phyloP scores from a whole-genome alignment of 2,797 vertebrate genomes.

The Gorsachius magnificus region DNA sequence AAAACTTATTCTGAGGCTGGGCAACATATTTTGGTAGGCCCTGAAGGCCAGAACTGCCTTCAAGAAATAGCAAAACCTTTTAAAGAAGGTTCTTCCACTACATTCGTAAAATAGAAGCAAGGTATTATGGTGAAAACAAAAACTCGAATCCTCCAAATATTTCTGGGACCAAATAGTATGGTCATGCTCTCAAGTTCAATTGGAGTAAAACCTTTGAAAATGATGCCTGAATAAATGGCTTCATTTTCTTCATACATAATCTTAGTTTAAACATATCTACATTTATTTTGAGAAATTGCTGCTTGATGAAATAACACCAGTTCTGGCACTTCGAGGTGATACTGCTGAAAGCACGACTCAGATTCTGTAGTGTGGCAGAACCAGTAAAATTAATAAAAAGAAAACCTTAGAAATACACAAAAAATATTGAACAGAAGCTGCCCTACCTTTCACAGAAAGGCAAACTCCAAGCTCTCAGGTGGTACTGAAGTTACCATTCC shows the following conservation, averaged over 20 bases:
- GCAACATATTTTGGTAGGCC: neutral
- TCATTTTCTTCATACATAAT: constrained; percentile 10
- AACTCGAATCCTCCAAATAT: neutral
- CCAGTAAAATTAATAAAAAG: constrained; percentile 59
- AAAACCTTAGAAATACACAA: constrained; percentile 39
- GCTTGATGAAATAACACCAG: neutral
- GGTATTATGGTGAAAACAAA: neutral
- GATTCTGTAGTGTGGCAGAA: neutral
- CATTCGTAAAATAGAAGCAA: neutral
- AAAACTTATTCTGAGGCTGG: neutral
- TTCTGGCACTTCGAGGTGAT: neutral
- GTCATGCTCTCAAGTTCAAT: neutral
- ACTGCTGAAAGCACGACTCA: neutral
- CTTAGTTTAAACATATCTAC: neutral
- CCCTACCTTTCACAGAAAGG: constrained; percentile 45
- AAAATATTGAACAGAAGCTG: constrained; percentile 53
- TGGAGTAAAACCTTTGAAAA: constrained; percentile 8
- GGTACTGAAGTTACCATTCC: constrained; percentile 19
- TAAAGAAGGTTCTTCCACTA: neutral
- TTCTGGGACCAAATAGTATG: neutral
- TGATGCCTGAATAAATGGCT: neutral
- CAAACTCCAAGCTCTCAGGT: constrained; percentile 40
- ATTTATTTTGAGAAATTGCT: constrained; percentile 23
- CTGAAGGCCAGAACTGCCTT: constrained; percentile 20
- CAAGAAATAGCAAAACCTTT: constrained; percentile 10